Evolutionary conservation across 2,113 vertebrate genomes (phyloP), one percentile per base, ranked within the genome.

Genomic region (Protomyctophum bolini): DNA sequence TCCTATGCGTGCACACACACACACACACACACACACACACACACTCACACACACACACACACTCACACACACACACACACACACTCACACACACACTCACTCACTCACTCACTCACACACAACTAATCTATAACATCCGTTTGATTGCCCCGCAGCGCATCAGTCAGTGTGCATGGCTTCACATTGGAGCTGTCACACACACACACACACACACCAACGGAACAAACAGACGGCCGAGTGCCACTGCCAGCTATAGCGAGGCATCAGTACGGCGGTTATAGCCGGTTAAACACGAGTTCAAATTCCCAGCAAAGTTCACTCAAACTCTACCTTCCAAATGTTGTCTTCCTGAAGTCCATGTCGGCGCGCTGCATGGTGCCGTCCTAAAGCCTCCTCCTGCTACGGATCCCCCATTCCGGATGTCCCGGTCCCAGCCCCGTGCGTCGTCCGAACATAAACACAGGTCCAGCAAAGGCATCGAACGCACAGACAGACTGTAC

Each of bases 291-390:
- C 21, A 59, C 12, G 7, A 8, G 8, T 8, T 10, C 45, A 49
- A n/a, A 49, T 6, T 58, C 15, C 1, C 9, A 59, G 10, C 41
- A n/a, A 3, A 58, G 6, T 8, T 2, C 21, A 21, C 57, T 48
- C 52, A 51, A 8, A 64, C 15, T 67, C 92, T 94, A 98, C 96
- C 96, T 96, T 79, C 94, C 94, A 72, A 95, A 95, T 79, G 91
- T 94, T 4, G 95, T 97, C 88, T 93, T 95, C 92, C 94, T 96
- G 70, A 96, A 94, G 88, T 97, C 95, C 94, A 96, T 94, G 77
- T 92, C 78, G 75, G 0, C 9, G 33, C 12, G 50, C 54, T 21
- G 21, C 21, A 21, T 21, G 21, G 71, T 67, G 72, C 76, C 58
- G 66, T 73, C 11, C 58, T n/a, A 59, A 54, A 60, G 63, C 70